phyloP scores from a whole-genome alignment of 1,140 invertebrate species.

The Chlorops oryzae region DNA sequence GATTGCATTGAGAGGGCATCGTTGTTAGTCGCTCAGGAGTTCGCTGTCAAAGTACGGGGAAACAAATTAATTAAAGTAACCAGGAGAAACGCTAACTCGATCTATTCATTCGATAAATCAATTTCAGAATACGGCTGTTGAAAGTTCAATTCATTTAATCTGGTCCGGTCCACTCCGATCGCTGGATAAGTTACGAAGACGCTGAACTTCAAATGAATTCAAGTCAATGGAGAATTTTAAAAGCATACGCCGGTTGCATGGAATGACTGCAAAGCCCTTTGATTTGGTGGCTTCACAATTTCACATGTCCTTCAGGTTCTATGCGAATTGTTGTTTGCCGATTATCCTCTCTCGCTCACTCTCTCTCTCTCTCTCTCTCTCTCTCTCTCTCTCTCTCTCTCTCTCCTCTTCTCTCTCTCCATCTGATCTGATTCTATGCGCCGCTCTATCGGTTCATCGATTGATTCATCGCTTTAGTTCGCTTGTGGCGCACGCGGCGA shows the following conservation, averaged over 20 bases:
- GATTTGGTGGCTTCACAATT: too few species aligned
- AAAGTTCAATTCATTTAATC: too few species aligned
- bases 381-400: background rate
- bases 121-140: conserved; percentile 26
- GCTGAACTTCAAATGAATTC: too few species aligned
- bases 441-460: background rate
- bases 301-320: too few species aligned
- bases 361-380: background rate
- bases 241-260: too few species aligned
- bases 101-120: conserved; percentile 41
- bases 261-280: too few species aligned
- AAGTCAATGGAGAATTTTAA: too few species aligned
- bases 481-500: too few species aligned
- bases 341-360: background rate
- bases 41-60: conserved; percentile 19
- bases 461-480: background rate
- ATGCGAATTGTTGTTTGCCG: too few species aligned
- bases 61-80: conserved; percentile 46
- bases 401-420: background rate
- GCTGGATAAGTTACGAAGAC: too few species aligned
- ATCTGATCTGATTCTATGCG: background rate
- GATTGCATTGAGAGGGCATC: conserved; percentile 1
- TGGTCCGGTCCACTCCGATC: too few species aligned
- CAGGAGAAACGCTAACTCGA: conserved; percentile 41
- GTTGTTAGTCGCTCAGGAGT: background rate